These are phyloP conservation scores for Leptopilina boulardi DNA, from an alignment of 1,140 invertebrate genomes.

Conservation along the genomic window DNA sequence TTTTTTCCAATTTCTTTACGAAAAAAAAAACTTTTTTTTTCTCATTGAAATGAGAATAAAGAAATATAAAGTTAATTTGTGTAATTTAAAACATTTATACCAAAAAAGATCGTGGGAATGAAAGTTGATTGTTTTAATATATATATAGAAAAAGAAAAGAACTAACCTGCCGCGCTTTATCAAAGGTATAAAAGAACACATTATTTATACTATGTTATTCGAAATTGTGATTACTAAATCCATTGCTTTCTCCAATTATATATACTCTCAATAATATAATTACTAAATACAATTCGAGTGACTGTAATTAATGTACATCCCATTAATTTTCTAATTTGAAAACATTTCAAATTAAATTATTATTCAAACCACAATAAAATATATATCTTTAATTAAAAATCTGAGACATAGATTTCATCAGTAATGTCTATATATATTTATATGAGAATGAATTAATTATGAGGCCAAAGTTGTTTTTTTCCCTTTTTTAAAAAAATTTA, in stretches of 20 bases:
- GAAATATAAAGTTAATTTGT: conserved; percentile 1
- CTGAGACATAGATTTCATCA: too few relatives aligned
- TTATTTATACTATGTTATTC: not conserved
- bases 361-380: too few relatives aligned
- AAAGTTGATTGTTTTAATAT: conserved; percentile 8
- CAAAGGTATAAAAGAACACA: not conserved
- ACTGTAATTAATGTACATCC: not conserved
- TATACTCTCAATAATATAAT: not conserved
- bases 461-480: too few relatives aligned
- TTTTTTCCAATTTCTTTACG: not conserved
- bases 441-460: too few relatives aligned
- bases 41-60: not conserved
- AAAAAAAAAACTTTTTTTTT: not conserved
- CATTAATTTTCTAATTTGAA: not conserved
- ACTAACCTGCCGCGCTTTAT: not conserved
- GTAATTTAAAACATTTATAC: conserved; percentile 5
- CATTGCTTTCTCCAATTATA: not conserved
- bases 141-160: not conserved
- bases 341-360: not conserved
- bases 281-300: not conserved
- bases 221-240: not conserved
- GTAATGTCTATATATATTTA: too few relatives aligned
- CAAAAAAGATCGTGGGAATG: not conserved
- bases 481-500: too few relatives aligned
- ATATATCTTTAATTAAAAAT: too few relatives aligned